Conservation (phyloP, 2,797 vertebrate genomes). For the Hemitrygon akajei region DNA sequence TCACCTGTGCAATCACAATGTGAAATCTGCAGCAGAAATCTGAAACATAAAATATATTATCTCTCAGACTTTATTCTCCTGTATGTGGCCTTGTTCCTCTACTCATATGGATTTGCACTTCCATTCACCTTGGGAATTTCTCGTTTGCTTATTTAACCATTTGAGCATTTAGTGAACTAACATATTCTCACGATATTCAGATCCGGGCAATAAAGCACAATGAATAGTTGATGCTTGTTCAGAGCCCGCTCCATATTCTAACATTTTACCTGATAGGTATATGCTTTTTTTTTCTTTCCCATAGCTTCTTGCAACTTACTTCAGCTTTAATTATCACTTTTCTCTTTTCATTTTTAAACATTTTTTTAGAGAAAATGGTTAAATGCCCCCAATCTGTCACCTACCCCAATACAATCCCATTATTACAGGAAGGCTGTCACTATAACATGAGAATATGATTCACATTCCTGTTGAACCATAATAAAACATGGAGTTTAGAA, state of each 20-base stretch:
- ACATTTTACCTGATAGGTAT: background rate
- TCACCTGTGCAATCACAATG: background rate
- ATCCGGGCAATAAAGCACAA: background rate
- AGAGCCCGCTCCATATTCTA: background rate
- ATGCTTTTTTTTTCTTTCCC: background rate
- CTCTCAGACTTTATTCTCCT: background rate
- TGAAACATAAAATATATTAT: background rate
- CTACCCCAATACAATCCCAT: background rate
- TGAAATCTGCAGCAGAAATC: background rate
- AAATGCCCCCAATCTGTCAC: background rate
- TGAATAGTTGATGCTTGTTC: background rate
- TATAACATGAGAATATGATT: background rate
- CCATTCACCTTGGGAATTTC: background rate
- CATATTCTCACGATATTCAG: background rate
- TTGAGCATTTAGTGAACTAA: background rate
- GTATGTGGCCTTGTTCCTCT: background rate
- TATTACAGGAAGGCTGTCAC: background rate
- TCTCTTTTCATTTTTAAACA: slow-evolving; percentile 2
- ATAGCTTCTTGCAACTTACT: background rate
- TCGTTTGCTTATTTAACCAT: background rate
- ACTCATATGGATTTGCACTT: background rate
- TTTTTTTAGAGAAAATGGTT: background rate
- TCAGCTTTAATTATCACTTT: background rate
- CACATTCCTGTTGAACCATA: background rate
- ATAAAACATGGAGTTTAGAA: background rate